Percentiles rank a stretch among this genome's conserved stretches.
phyloP scores from a whole-genome alignment of 2,797 vertebrate species.

The Eulemur albifrons region DNA sequence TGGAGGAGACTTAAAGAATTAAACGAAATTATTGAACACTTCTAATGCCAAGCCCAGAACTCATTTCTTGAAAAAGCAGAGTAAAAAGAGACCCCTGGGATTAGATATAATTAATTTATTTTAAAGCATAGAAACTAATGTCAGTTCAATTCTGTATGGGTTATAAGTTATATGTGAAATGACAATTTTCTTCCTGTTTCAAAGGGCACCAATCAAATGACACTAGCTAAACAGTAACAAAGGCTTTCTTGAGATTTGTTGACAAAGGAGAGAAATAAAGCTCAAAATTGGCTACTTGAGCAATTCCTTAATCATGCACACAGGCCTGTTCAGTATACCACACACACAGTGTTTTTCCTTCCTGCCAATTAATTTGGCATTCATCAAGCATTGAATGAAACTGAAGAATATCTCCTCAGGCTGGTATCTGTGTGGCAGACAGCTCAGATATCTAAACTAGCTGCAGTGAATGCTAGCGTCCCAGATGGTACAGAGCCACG shows the following conservation, averaged over 20 bases:
- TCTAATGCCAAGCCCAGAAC: not conserved
- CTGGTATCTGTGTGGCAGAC: not conserved
- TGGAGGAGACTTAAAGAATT: not conserved
- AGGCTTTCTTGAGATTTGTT: conserved; percentile 46
- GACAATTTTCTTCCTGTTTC: not conserved
- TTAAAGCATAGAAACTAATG: conserved; percentile 33
- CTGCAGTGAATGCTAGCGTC: not conserved
- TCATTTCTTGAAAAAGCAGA: conserved; percentile 32
- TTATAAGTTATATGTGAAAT: conserved; percentile 33
- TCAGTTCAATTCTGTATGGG: not conserved
- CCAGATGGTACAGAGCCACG: conserved; percentile 7
- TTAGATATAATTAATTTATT: conserved; percentile 40
- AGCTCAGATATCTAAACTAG: not conserved
- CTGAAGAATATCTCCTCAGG: not conserved
- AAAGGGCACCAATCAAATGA: not conserved
- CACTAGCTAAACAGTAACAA: not conserved
- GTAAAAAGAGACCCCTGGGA: conserved; percentile 14
- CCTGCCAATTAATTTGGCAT: conserved; percentile 45
- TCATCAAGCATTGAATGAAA: conserved; percentile 28
- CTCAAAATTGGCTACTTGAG: not conserved
- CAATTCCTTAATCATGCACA: not conserved
- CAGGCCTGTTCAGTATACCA: not conserved
- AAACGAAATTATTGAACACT: not conserved
- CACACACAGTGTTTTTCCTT: not conserved
- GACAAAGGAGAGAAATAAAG: conserved; percentile 18